Conservation (phyloP, 1,140 invertebrate species). For the Coelopa frigida region DNA sequence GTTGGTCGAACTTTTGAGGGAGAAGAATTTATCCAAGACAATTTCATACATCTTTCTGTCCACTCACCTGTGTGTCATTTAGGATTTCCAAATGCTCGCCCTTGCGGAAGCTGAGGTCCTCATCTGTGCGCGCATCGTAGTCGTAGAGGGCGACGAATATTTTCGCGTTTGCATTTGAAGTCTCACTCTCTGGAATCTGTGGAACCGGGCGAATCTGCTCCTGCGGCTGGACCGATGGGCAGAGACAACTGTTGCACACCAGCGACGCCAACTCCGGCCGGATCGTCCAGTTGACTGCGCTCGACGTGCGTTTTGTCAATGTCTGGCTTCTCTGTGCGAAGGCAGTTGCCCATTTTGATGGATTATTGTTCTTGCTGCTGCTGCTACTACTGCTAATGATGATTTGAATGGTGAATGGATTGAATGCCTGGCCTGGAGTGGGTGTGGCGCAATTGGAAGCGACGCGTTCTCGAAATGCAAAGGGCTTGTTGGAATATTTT, state of each 20-base stretch:
- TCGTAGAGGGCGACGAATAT: slow-evolving; percentile 97
- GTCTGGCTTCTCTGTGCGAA: slow-evolving; percentile 41
- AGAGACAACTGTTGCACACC: slow-evolving; percentile 32
- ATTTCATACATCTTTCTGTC: too few species aligned
- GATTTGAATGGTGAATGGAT: too few species aligned
- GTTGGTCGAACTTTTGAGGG: too few species aligned
- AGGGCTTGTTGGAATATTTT: too few species aligned
- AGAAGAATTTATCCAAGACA: neutral
- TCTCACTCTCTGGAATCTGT: slow-evolving; percentile 54
- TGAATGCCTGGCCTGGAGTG: too few species aligned
- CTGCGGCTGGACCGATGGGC: slow-evolving; percentile 32
- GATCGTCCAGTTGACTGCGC: slow-evolving; percentile 31
- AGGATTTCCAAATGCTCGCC: slow-evolving; percentile 97
- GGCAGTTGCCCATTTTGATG: slow-evolving; percentile 38
- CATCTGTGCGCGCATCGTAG: slow-evolving; percentile 97
- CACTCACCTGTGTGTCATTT: slow-evolving; percentile 83
- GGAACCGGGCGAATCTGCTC: slow-evolving; percentile 45
- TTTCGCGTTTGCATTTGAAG: slow-evolving; percentile 62
- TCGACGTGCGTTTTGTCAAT: slow-evolving; percentile 30
- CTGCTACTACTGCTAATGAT: too few species aligned
- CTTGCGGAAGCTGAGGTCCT: slow-evolving; percentile 96
- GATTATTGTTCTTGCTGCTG: too few species aligned
- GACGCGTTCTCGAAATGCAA: too few species aligned
- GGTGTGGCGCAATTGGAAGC: too few species aligned
- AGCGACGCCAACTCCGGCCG: slow-evolving; percentile 19